Conservation (phyloP, 1,140 invertebrate genomes). For the Bombus sylvicola region DNA sequence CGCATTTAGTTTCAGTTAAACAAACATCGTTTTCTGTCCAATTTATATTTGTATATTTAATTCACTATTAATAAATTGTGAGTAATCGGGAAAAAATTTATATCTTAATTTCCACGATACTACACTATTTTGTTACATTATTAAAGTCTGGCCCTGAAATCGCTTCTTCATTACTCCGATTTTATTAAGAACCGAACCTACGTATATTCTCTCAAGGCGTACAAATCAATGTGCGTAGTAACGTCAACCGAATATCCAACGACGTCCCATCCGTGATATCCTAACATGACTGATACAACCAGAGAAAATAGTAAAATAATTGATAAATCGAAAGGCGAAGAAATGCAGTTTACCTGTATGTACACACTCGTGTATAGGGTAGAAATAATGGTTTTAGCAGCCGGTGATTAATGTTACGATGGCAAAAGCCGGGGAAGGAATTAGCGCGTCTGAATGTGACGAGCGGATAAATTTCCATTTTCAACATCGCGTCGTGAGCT, state of each 20-base stretch:
- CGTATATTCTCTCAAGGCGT: neutral
- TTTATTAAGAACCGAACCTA: neutral
- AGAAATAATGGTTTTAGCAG: neutral
- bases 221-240: neutral
- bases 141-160: too few relatives aligned
- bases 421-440: neutral
- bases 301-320: slow-evolving; percentile 25
- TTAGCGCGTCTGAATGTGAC: slow-evolving; percentile 7
- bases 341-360: neutral
- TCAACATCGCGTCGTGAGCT: neutral
- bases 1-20: too few relatives aligned
- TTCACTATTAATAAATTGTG: too few relatives aligned
- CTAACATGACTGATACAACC: neutral
- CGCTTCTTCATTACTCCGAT: neutral
- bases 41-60: too few relatives aligned
- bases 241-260: neutral
- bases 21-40: too few relatives aligned
- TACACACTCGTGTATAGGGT: neutral
- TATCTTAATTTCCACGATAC: too few relatives aligned
- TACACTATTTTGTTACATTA: too few relatives aligned
- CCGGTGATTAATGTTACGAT: slow-evolving; percentile 27
- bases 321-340: slow-evolving; percentile 21
- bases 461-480: slow-evolving; percentile 38
- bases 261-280: too few relatives aligned
- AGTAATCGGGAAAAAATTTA: too few relatives aligned